Evolutionary conservation across 2,888 invertebrate genomes (phyloP), one percentile per base, ranked within the genome.

Genomic region (Eugnorisma glareosa): DNA sequence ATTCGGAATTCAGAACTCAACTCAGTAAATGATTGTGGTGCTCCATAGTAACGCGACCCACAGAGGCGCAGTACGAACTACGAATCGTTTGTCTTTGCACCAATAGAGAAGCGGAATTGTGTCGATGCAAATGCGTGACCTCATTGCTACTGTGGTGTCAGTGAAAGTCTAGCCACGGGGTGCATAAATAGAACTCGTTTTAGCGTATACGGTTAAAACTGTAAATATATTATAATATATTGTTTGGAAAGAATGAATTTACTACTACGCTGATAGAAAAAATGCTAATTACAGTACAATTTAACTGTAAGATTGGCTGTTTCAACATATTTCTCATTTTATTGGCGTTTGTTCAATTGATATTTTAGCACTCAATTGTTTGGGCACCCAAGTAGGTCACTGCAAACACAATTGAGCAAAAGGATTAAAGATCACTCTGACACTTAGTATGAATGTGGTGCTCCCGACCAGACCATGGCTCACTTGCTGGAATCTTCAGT

Each of bases 121-220:
- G 43, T 21, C 51, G 59, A 79, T 67, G 61, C 79, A 67, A 79
- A 79, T 79, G 37, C 37, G 59, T 79, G 79, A 67, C 51, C 59
- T 74, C 40, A 64, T 74, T 79, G 51, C 24, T 8, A 13, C 28
- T n/a, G n/a, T 37, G n/a, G 35, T 28, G 48, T 35, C 15, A 51
- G 15, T 35, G n/a, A n/a, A 67, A 63, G n/a, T 63, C 31, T 63
- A 54, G 5, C 18, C 10, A 0, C 2, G n/a, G 31, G 31, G 31
- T 13, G 54, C n/a, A 35, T 40, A 59, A 28, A 61, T 6, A 11
- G 24, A n/a, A 4, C 35, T 35, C 2, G 15, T 51, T 67, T 68
- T 35, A n/a, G 10, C 10, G 10, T 35, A 35, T 24, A 35, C 0
- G 24, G 35, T 51, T 51, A 51, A 45, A 45, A 35, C 11, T 28